Evolutionary conservation across 53 echinoderm and acorn worm genomes (phyloP).

Genomic region (Astropecten irregularis): DNA sequence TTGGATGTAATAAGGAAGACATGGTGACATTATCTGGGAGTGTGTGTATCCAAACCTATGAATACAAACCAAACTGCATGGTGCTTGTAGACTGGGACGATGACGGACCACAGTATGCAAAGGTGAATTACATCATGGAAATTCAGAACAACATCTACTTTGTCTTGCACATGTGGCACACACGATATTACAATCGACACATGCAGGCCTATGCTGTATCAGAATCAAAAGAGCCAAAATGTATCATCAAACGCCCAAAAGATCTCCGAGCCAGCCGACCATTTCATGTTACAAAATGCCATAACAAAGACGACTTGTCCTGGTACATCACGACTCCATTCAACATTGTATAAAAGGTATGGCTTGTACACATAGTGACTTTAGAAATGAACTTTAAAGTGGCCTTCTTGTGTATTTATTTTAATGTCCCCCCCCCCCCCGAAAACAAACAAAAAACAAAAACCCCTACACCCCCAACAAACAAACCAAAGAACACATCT

Average conservation of each 20-base stretch:
- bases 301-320: slow-evolving; percentile 8
- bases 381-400: background rate
- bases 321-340: slow-evolving; percentile 51
- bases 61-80: slow-evolving; percentile 40
- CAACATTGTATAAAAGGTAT: slow-evolving; percentile 38
- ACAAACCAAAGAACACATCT: no score
- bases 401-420: background rate
- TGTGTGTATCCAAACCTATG: slow-evolving; percentile 25
- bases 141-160: slow-evolving; percentile 17
- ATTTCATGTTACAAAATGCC: slow-evolving; percentile 46
- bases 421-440: background rate
- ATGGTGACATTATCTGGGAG: slow-evolving; percentile 6
- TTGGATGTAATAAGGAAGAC: slow-evolving; percentile 26
- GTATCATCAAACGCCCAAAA: slow-evolving; percentile 19
- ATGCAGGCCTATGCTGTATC: slow-evolving; percentile 42
- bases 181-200: slow-evolving; percentile 33
- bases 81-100: slow-evolving; percentile 45
- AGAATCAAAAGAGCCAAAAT: slow-evolving; percentile 7
- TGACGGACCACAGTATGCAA: slow-evolving; percentile 46
- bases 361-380: background rate
- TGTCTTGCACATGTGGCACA: slow-evolving; percentile 30
- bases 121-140: slow-evolving; percentile 34
- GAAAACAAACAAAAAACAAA: background rate
- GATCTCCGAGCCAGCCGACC: slow-evolving; percentile 11
- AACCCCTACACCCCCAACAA: no score